These are phyloP conservation scores for Acrossocheilus fasciatus DNA, from an alignment of 2,797 vertebrate genomes.

Conservation along the genomic window DNA sequence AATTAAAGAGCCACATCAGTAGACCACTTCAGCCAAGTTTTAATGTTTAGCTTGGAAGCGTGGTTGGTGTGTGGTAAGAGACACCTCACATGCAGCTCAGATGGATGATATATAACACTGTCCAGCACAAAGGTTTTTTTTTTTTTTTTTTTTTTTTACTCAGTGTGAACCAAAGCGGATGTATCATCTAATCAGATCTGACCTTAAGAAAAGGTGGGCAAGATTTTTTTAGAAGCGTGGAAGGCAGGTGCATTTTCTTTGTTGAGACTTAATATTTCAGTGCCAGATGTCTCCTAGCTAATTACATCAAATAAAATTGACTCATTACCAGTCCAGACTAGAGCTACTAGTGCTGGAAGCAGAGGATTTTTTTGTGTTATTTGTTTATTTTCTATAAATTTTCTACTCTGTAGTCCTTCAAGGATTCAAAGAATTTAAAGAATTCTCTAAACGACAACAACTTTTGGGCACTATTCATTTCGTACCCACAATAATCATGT, in stretches of 20 bases:
- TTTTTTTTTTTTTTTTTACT: too few species aligned
- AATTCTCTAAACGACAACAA: too few species aligned
- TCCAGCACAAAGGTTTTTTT: neutral
- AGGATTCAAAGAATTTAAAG: too few species aligned
- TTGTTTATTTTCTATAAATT: conserved; percentile 15
- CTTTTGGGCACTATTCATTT: too few species aligned
- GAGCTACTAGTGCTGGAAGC: neutral
- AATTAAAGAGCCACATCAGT: conserved; percentile 73
- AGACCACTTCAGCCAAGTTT: conserved; percentile 71
- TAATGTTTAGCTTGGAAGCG: conserved; percentile 67
- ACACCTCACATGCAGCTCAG: neutral
- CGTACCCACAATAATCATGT: too few species aligned
- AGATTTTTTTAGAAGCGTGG: neutral
- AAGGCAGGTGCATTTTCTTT: neutral
- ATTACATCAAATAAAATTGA: neutral
- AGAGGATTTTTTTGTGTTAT: neutral
- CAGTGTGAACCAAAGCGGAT: conserved; percentile 3
- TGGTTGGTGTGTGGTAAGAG: conserved; percentile 27
- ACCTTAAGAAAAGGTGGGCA: neutral
- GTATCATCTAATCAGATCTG: conserved; percentile 4
- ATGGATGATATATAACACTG: neutral
- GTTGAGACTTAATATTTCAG: neutral
- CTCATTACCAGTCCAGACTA: neutral
- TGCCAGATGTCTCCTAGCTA: conserved; percentile 4
- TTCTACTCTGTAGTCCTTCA: neutral